Evolutionary conservation across 2,797 vertebrate species (phyloP).

Genomic region (Pelochelys cantorii): DNA sequence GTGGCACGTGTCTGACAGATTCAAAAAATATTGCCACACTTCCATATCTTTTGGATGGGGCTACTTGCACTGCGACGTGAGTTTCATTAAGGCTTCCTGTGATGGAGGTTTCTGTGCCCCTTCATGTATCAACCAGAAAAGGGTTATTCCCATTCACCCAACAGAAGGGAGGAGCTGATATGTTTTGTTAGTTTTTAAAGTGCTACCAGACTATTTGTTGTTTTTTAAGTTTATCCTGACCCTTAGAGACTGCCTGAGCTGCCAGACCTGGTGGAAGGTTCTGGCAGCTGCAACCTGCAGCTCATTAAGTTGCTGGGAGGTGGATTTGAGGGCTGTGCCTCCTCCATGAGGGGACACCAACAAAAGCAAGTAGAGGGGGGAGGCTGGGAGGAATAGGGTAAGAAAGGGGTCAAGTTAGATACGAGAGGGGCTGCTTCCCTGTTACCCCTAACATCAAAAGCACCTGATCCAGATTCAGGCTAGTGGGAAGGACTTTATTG

Average conservation of each 20-base stretch:
- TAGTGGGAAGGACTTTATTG: background rate
- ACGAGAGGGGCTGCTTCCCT: background rate
- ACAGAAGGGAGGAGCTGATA: background rate
- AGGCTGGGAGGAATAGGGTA: background rate
- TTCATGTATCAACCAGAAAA: background rate
- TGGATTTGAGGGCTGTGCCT: background rate
- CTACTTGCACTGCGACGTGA: background rate
- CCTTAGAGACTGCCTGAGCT: background rate
- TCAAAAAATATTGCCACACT: accelerated
- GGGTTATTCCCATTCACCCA: accelerated
- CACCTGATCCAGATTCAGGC: background rate
- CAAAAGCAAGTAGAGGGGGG: background rate
- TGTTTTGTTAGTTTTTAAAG: too few relatives aligned
- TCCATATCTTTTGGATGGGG: background rate
- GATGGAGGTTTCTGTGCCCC: accelerated
- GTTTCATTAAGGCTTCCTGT: background rate
- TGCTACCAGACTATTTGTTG: too few relatives aligned
- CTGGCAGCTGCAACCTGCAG: background rate
- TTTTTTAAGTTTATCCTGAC: too few relatives aligned
- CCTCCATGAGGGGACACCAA: background rate
- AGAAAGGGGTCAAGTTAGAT: background rate
- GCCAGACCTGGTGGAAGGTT: background rate
- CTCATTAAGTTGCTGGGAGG: background rate
- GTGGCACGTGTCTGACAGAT: background rate
- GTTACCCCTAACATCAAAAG: background rate